phyloP scores from a whole-genome alignment of 2,113 vertebrate species.

The Odontesthes bonariensis region DNA sequence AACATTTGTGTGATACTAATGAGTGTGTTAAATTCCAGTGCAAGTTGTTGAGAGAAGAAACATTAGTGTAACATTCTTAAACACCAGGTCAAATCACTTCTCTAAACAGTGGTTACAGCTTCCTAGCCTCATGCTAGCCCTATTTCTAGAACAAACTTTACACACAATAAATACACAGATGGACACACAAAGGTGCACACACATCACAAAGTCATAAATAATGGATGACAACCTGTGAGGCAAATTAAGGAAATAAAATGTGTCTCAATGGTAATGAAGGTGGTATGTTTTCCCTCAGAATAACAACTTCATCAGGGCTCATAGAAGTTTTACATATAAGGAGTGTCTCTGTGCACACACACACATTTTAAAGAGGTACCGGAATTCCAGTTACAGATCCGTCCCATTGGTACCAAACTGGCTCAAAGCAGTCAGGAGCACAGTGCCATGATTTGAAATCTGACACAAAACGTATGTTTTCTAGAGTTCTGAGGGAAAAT shows the following conservation, averaged over 20 bases:
- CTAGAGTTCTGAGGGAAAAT: conserved; percentile 66
- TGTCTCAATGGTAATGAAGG: conserved; percentile 75
- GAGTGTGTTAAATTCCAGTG: conserved; percentile 54
- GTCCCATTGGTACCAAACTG: conserved; percentile 36
- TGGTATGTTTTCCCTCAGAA: conserved; percentile 75
- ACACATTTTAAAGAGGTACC: conserved; percentile 23
- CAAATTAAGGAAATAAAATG: conserved; percentile 80
- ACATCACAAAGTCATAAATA: conserved; percentile 69
- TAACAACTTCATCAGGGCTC: conserved; percentile 67
- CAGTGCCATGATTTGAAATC: conserved; percentile 69
- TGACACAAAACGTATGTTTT: conserved; percentile 81
- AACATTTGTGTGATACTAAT: conserved; percentile 57
- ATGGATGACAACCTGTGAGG: conserved; percentile 75
- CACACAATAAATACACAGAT: conserved; percentile 26
- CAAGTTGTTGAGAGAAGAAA: conserved; percentile 54
- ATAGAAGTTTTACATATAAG: conserved; percentile 28
- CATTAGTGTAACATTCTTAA: conserved; percentile 48
- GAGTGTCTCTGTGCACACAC: conserved; percentile 9
- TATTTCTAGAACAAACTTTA: conserved; percentile 26
- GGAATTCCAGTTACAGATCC: conserved; percentile 48
- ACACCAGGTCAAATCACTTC: conserved; percentile 52
- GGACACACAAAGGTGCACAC: conserved; percentile 16
- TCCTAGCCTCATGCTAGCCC: conserved; percentile 3
- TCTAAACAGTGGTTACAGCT: conserved; percentile 44
- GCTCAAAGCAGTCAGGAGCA: conserved; percentile 42